phyloP scores from a whole-genome alignment of 2,113 vertebrate genomes.

The Apodemus speciosus region DNA sequence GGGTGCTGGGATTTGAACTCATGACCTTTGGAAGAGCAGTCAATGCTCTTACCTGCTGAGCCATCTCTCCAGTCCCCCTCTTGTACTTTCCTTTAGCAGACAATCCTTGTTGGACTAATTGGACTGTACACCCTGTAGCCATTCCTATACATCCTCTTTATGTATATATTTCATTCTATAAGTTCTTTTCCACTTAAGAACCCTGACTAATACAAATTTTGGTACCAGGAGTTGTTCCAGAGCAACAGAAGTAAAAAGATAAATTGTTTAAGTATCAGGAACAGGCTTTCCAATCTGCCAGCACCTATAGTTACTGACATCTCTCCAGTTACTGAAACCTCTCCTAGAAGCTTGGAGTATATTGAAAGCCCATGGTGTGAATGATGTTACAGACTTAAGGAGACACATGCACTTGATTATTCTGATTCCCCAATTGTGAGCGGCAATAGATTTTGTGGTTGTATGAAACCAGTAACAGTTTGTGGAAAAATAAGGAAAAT shows the following conservation, averaged over 20 bases:
- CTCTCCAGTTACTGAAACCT: background rate
- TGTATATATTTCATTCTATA: background rate
- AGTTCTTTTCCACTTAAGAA: background rate
- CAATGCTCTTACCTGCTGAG: too few relatives aligned
- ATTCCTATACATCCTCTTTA: background rate
- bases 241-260: background rate
- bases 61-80: too few relatives aligned
- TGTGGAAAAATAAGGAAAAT: background rate
- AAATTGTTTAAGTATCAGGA: background rate
- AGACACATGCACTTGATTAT: background rate
- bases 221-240: background rate
- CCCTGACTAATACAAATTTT: background rate
- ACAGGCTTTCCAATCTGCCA: background rate
- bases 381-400: background rate
- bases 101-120: background rate
- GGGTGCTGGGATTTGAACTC: too few relatives aligned
- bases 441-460: background rate
- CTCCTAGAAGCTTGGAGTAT: background rate
- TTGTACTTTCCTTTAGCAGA: background rate
- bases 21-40: too few relatives aligned
- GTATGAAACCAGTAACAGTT: background rate
- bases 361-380: background rate
- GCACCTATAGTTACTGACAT: background rate
- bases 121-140: background rate
- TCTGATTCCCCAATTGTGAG: background rate